phyloP scores from a whole-genome alignment of 2,797 vertebrate genomes.

The Epinephelus malabaricus region DNA sequence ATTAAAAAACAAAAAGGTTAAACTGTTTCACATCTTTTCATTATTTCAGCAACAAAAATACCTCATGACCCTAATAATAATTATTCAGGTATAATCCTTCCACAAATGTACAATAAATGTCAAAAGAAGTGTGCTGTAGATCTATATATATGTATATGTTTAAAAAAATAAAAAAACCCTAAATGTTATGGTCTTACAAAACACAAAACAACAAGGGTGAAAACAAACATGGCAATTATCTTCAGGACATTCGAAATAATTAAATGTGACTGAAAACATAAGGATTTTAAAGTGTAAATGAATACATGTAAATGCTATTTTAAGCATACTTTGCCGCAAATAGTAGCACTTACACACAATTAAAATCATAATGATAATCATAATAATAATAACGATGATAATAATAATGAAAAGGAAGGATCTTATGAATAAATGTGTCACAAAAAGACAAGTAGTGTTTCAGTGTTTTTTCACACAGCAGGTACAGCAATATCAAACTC shows the following conservation, averaged over 20 bases:
- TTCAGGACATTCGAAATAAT: constrained; percentile 72
- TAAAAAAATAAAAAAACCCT: constrained; percentile 66
- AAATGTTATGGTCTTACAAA: constrained; percentile 74
- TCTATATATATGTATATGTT: constrained; percentile 63
- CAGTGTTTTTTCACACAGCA: constrained; percentile 73
- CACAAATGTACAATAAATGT: constrained; percentile 70
- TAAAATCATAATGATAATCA: constrained; percentile 48
- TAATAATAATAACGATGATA: constrained; percentile 61
- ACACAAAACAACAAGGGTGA: constrained; percentile 72
- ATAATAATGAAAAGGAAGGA: constrained; percentile 58
- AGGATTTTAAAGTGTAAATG: constrained; percentile 40
- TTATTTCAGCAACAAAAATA: constrained; percentile 63
- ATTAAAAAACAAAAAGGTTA: constrained; percentile 68
- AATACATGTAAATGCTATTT: constrained; percentile 53
- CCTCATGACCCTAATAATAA: constrained; percentile 55
- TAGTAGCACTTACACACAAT: constrained; percentile 54
- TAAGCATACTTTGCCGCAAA: constrained; percentile 29
- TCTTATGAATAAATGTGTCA: constrained; percentile 77
- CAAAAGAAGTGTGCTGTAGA: constrained; percentile 69
- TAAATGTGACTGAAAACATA: constrained; percentile 55
- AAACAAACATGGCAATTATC: constrained; percentile 67
- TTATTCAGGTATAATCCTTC: constrained; percentile 69
- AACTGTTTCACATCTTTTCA: constrained; percentile 70
- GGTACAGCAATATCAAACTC: constrained; percentile 79
- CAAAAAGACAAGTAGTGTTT: constrained; percentile 79